Evolutionary conservation across 2,888 invertebrate genomes (phyloP).

Genomic region (Adineta ricciae): DNA sequence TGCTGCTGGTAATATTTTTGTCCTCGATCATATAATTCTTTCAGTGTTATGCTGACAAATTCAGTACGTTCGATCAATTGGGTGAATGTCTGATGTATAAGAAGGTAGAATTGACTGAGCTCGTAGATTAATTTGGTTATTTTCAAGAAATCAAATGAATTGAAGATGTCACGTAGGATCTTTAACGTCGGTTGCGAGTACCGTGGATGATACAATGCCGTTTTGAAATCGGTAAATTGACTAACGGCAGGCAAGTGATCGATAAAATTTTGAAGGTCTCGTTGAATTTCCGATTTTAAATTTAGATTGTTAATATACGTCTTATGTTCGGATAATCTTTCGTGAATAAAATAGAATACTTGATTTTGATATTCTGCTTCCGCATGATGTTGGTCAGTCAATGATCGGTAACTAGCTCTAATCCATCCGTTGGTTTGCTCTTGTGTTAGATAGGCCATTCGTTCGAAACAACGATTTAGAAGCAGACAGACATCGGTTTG

Average conservation of each 20-base stretch:
- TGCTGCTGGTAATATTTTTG: background rate
- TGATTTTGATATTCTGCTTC: background rate
- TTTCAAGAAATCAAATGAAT: background rate
- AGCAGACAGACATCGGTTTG: slow-evolving; percentile 1
- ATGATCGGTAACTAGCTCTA: background rate
- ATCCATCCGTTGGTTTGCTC: background rate
- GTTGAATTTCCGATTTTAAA: background rate
- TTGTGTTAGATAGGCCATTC: background rate
- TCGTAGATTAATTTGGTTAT: background rate
- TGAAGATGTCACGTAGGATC: background rate
- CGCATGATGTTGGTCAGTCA: background rate
- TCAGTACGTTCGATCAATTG: background rate
- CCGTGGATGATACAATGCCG: background rate
- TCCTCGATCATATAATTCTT: background rate
- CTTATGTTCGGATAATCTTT: background rate
- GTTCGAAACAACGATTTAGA: background rate
- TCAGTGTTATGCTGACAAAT: background rate
- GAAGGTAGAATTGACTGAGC: background rate
- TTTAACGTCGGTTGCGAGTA: background rate
- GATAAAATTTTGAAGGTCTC: background rate
- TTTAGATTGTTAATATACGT: background rate
- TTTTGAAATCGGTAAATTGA: background rate
- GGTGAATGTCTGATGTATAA: background rate
- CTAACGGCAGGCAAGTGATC: background rate
- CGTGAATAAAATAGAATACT: background rate